phyloP scores from a whole-genome alignment of 2,797 vertebrate genomes.

The Poecilia picta region DNA sequence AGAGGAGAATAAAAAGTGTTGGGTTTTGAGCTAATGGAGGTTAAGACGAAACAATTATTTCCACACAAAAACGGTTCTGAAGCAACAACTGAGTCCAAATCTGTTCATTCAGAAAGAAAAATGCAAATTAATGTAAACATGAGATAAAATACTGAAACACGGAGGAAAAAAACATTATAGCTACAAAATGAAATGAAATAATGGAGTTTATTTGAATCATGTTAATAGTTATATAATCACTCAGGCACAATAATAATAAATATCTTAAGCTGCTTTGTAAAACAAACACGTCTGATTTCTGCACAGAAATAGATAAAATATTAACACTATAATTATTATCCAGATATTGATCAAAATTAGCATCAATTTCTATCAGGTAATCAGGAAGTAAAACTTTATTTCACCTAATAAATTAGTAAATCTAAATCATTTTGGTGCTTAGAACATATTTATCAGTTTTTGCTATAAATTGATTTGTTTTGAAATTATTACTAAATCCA shows the following conservation, averaged over 20 bases:
- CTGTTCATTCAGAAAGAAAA: neutral
- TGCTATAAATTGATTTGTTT: no score
- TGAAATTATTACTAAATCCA: no score
- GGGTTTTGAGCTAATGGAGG: slow-evolving; percentile 48
- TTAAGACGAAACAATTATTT: slow-evolving; percentile 14
- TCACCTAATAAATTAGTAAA: no score
- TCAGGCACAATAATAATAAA: neutral
- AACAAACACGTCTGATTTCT: neutral
- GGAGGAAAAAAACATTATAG: neutral
- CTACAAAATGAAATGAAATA: neutral
- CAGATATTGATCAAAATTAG: no score
- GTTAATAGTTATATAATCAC: neutral
- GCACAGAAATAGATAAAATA: neutral
- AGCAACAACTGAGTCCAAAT: neutral
- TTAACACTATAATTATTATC: no score
- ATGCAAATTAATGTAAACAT: neutral
- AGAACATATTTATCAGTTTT: no score
- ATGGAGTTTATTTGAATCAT: neutral
- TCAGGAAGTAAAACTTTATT: no score
- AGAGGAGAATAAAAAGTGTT: slow-evolving; percentile 13
- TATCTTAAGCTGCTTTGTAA: neutral
- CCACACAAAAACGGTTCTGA: neutral
- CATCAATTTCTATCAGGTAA: no score
- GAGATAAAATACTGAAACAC: neutral
- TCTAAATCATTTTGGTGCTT: no score